Evolutionary conservation across 2,797 vertebrate genomes (phyloP), one percentile per base, ranked within the genome.

Genomic region (Diglossa cyanea): DNA sequence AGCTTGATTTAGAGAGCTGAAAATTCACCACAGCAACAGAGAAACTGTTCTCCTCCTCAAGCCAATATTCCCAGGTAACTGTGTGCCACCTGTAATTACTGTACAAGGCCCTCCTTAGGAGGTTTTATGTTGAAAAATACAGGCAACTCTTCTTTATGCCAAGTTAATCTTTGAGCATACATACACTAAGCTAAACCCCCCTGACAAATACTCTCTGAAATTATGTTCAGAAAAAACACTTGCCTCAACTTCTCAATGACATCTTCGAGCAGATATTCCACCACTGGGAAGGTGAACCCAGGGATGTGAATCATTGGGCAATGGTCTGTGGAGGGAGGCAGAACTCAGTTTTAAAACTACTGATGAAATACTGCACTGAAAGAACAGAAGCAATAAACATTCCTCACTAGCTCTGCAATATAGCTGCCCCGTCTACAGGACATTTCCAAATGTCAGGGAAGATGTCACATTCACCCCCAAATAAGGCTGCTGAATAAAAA

Each of bases 301-400:
- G 99, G 99, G 92, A 99, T 99, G 97, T 99, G 99, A 91, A 99
- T 98, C 98, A 99, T 99, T 47, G 99, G 99, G 94, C 99, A 99
- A 39, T 98, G 97, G 91, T 98, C 99, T 99, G 88, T 90, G 5
- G 40, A 28, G 40, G n/a, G 63, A 96, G 90, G 93, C 57, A 24
- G 2, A 81, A 54, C 13, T 42, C 2, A 0, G 9, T 33, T 80
- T 73, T 75, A 48, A 65, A 79, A 68, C 28, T 71, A 44, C 45
- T 79, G 58, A 55, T 11, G 13, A 39, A 78, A 73, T 2, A 45
- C 11, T 21, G 11, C n/a, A 40, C 40, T 57, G 39, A n/a, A 68
- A 25, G 24, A 61, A 24, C 0, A 63, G 25, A 76, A 47, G 24
- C 66, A 65, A 61, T n/a, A 67, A 67, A n/a, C 33, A 37, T 10